Conservation (phyloP, 2,888 invertebrate genomes). For the Entomobrya multifasciata region DNA sequence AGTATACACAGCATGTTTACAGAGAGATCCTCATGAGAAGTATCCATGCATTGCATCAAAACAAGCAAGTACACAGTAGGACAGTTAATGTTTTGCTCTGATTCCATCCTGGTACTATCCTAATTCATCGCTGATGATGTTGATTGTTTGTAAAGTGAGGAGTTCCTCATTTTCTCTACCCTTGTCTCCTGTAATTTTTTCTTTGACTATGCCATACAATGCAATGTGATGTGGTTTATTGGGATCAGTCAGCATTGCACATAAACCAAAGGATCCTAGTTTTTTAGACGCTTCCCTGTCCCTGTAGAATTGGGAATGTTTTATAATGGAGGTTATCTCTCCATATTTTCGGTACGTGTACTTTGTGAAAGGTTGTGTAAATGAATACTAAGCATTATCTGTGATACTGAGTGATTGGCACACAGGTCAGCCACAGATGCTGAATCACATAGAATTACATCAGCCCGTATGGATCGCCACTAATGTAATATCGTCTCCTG, state of each 20-base stretch:
- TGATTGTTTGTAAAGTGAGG: not conserved
- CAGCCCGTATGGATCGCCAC: constrained; percentile 38
- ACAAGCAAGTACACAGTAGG: not conserved
- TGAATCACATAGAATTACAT: constrained; percentile 67
- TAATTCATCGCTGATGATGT: not conserved
- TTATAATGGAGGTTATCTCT: too few species aligned
- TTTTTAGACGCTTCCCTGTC: too few species aligned
- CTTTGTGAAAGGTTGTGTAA: too few species aligned
- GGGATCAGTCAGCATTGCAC: too few species aligned
- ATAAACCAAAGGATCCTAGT: too few species aligned
- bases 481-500: constrained; percentile 50
- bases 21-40: not conserved
- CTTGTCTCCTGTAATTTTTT: not conserved
- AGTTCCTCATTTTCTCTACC: not conserved
- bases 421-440: constrained; percentile 58
- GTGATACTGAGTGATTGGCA: constrained; percentile 59
- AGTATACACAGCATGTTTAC: not conserved
- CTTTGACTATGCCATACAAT: not conserved
- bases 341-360: too few species aligned
- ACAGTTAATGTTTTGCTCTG: not conserved
- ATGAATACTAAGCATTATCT: too few species aligned
- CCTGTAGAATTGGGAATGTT: too few species aligned
- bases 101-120: not conserved
- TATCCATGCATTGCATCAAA: not conserved
- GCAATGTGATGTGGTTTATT: not conserved